Base-by-base conservation (phyloP, 2,113 vertebrate species). In the Seriola dumerili region DNA sequence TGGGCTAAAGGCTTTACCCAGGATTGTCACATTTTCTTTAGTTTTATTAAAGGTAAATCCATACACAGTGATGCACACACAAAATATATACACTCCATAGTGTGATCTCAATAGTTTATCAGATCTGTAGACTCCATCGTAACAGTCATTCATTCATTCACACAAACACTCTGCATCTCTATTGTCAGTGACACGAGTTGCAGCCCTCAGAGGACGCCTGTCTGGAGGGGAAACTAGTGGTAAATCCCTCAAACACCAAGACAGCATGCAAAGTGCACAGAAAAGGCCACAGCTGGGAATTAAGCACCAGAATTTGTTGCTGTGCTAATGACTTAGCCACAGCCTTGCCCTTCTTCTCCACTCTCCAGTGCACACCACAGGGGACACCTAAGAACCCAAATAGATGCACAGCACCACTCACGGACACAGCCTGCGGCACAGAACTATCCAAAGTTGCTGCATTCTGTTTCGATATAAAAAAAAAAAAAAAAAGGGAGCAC, bases 311-410 rank as follows among this genome's bases (percentile, higher is more conserved):
- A 63, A 82, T 72, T 46, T 76, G 75, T 69, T 72, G 50, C 61
- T 40, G 12, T 8, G 46, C 59, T 81, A 78, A 75, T 57, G 59
- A 72, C 23, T 58, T 9, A 38, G 40, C 61, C 12, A 36, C 14
- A 7, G 17, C 23, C 19, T 40, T 50, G 52, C 57, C 50, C 57
- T 63, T 17, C 34, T 62, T 69, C 55, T 55, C 13, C 58, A 55
- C 62, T 76, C 69, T 76, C 42, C 29, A 72, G 10, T 34, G 66
- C 46, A 66, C 69, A 38, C 66, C n/a, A 64, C 78, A 55, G 84
- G 77, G 46, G 42, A 65, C 70, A n/a, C 63, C 61, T 65, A 25
- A 21, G 12, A 80, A 32, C 76, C 75, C 69, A 77, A 74, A 69
- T 2, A 71, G 17, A 79, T 52, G 68, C 46, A 21, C 55, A 17